Evolutionary conservation across 1,140 invertebrate species (phyloP), one percentile per base, ranked within the genome.

Genomic region (Caenorhabditis inopinata): DNA sequence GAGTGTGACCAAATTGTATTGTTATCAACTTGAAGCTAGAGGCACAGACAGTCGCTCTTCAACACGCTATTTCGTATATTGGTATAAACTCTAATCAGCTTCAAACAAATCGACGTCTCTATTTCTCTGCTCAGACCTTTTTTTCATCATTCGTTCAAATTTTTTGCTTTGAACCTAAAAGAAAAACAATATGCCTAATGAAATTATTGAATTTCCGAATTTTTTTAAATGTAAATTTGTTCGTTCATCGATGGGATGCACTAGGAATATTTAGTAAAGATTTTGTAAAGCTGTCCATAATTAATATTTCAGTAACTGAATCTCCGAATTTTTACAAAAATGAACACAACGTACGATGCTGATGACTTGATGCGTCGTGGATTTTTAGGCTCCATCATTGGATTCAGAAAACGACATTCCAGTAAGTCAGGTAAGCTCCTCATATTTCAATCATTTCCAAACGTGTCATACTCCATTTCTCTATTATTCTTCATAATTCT

Each of bases 331-430:
- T 32, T 12, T 58, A 0, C 27, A 7, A 27, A 68, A 68, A 68
- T 68, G 58, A 29, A 68, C 7, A 29, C 58, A 7, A 38, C 58
- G 0, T 68, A 68, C 58, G 58, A 68, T 68, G 58, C 58, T 1
- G 58, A 68, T 21, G 58, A 68, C n/a, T 68, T 68, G 32, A 68
- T 68, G 58, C 58, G 58, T 35, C 58, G 58, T 68, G 58, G 58
- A 68, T 68, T 68, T 25, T 68, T 68, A 5, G 58, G 58, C 27
- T 68, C 58, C 1, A 21, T 68, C 2, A 68, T 68, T 12, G 58
- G 58, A 68, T 68, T 68, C 58, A 29, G 58, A 21, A 68, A 68
- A 29, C 58, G 58, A 68, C 38, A 29, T 16, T 38, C 58, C n/a
- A 68, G 58, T 21, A 68, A 68, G 23, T 32, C 58, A 68, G 58